A percentile compares a stretch with the other conserved stretches of the same genome.
Evolutionary conservation across 2,888 invertebrate species (phyloP).

Genomic region (Acronicta aceris): DNA sequence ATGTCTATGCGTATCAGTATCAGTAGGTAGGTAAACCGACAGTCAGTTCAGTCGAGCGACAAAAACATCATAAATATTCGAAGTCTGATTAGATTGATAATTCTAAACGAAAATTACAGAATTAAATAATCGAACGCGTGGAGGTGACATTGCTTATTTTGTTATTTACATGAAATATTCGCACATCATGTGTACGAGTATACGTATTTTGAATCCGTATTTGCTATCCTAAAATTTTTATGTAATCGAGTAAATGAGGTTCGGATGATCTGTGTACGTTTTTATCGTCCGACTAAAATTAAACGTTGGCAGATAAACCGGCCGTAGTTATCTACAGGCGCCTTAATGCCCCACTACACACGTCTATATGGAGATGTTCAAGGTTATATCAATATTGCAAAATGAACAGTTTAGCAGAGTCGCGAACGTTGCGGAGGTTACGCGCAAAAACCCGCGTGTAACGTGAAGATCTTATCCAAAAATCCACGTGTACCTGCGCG

Average conservation of each 20-base stretch:
- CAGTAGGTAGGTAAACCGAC: constrained; percentile 4
- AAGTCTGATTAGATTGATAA: constrained; percentile 21
- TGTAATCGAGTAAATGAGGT: constrained; percentile 26
- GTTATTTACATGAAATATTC: constrained; percentile 18
- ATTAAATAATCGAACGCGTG: constrained; percentile 11
- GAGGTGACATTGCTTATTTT: constrained; percentile 34
- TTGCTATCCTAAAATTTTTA: constrained; percentile 29
- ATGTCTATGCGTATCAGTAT: constrained; percentile 28
- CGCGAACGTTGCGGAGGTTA: constrained; percentile 58
- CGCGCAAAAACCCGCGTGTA: constrained; percentile 44
- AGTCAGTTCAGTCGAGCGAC: constrained; percentile 13
- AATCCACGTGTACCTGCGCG: constrained; percentile 25
- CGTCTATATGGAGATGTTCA: constrained; percentile 61
- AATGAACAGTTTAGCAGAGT: constrained; percentile 63
- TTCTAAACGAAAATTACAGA: constrained; percentile 18
- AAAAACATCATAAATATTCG: constrained; percentile 36
- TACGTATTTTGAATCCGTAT: constrained; percentile 20
- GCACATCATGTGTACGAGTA: neutral
- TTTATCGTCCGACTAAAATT: constrained; percentile 46
- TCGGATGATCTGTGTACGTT: constrained; percentile 17
- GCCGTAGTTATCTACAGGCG: constrained; percentile 40
- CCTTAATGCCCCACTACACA: constrained; percentile 48
- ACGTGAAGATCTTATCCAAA: constrained; percentile 7
- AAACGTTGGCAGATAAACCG: constrained; percentile 42
- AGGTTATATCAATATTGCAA: constrained; percentile 74